Evolutionary conservation across 1,140 invertebrate species (phyloP).

Genomic region (Hermatobates lingyangjiaoensis): DNA sequence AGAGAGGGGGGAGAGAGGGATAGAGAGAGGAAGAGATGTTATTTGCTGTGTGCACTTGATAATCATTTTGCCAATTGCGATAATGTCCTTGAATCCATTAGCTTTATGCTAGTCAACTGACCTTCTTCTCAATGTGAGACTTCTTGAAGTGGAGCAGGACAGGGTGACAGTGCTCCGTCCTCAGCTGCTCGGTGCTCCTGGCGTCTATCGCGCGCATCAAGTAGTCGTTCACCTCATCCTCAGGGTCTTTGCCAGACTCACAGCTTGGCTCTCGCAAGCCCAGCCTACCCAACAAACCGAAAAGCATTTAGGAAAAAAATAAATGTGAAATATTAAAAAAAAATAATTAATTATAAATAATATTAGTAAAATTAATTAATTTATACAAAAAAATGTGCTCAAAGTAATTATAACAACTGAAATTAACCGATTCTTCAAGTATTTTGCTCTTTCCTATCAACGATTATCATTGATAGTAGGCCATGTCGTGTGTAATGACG

Average conservation of each 20-base stretch:
- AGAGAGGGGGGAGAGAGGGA: too few relatives aligned
- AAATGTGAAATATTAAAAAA: background rate
- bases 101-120: conserved; percentile 25
- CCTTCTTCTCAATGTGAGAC: conserved; percentile 57
- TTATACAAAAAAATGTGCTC: too few relatives aligned
- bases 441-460: too few relatives aligned
- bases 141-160: conserved; percentile 67
- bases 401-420: too few relatives aligned
- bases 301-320: conserved; percentile 5
- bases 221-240: conserved; percentile 89
- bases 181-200: conserved; percentile 70
- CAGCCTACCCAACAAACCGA: conserved; percentile 28
- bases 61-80: too few relatives aligned
- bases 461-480: too few relatives aligned
- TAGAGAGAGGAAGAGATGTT: too few relatives aligned
- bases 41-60: too few relatives aligned
- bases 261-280: conserved; percentile 33
- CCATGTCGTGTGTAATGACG: too few relatives aligned
- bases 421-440: too few relatives aligned
- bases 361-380: too few relatives aligned
- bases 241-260: conserved; percentile 47
- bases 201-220: conserved; percentile 83
- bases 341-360: background rate
- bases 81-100: too few relatives aligned
- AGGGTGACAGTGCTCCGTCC: conserved; percentile 63